A percentile compares a stretch with the other conserved stretches of the same genome.
phyloP scores from a whole-genome alignment of 2,888 invertebrate species.

The Drosophila eohydei region DNA sequence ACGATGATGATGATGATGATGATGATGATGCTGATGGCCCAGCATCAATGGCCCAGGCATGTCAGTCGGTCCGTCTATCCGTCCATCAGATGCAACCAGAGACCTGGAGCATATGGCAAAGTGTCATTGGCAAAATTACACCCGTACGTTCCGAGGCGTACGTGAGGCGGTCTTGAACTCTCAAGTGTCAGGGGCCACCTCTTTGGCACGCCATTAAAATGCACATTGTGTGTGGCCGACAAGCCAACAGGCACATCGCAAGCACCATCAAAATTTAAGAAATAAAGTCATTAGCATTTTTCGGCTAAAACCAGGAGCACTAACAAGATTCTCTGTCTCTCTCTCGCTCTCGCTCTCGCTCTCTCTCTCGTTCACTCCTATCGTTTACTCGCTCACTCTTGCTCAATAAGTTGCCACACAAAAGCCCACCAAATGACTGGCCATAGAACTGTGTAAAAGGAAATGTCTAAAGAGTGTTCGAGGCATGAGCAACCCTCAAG shows the following conservation, averaged over 20 bases:
- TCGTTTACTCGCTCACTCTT: not conserved
- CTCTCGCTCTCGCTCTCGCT: not conserved
- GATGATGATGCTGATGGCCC: slow-evolving; percentile 35
- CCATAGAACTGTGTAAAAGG: slow-evolving; percentile 65
- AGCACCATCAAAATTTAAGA: slow-evolving; percentile 61
- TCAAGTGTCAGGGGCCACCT: slow-evolving; percentile 21
- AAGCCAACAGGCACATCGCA: slow-evolving; percentile 20
- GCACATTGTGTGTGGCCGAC: slow-evolving; percentile 61
- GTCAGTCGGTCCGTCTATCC: slow-evolving; percentile 30
- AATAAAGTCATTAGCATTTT: slow-evolving; percentile 79
- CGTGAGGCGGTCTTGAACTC: slow-evolving; percentile 32
- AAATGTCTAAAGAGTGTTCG: slow-evolving; percentile 44
- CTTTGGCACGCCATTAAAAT: slow-evolving; percentile 74
- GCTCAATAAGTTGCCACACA: slow-evolving; percentile 44
- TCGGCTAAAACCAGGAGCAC: slow-evolving; percentile 52
- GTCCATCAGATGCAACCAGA: slow-evolving; percentile 46
- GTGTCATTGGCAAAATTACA: slow-evolving; percentile 65
- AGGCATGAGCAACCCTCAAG: slow-evolving; percentile 14
- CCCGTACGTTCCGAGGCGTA: slow-evolving; percentile 35
- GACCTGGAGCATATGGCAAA: slow-evolving; percentile 46
- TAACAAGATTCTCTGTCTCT: not conserved
- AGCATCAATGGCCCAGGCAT: slow-evolving; percentile 56
- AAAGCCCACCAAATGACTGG: slow-evolving; percentile 56
- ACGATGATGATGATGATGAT: slow-evolving; percentile 19
- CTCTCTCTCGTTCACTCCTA: not conserved